Base-by-base conservation (phyloP, 2,888 invertebrate species). In the Acleris emargana region DNA sequence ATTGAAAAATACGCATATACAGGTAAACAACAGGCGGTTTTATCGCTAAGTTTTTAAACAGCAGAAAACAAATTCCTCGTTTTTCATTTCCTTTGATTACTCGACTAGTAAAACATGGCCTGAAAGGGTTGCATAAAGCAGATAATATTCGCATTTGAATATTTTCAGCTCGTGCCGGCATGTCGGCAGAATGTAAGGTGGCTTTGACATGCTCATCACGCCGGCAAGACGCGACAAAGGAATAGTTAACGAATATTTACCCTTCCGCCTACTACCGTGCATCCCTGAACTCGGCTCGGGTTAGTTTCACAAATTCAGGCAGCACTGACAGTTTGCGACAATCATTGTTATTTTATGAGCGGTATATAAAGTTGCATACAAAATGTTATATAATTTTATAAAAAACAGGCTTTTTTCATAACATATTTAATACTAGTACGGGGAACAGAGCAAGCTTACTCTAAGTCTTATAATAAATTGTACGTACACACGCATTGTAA, bases 191-290 rank as follows among this genome's bases (percentile, higher is more conserved):
- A 57, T 53, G 53, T 58, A 58, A 68, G 62, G 61, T 62, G 64
- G 67, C 69, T 69, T 69, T 69, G 69, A 69, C 79, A 80, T 70
- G 76, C 78, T 80, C 79, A 77, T 82, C 86, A 80, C 77, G 72
- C 70, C 72, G 78, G 76, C 80, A 77, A 75, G 73, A 76, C 69
- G 76, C 73, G 78, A 84, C 85, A 87, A 86, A 85, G 86, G 86
- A 86, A 87, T 88, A 83, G 87, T 87, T 88, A 84, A 86, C 82
- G 83, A 85, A 86, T 83, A 80, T 84, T 83, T 83, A 74, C 78
- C 70, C 69, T 68, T 67, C 73, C 73, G 69, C 73, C 76, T 77
- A 75, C 75, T 70, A 67, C 60, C 68, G 28, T 57, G 64, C 59
- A 57, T 57, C 50, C 51, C 51, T 66, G 57, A 60, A 51, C 60